Conservation (phyloP, 2,113 vertebrate species). For the Neopipo cinnamomea region DNA sequence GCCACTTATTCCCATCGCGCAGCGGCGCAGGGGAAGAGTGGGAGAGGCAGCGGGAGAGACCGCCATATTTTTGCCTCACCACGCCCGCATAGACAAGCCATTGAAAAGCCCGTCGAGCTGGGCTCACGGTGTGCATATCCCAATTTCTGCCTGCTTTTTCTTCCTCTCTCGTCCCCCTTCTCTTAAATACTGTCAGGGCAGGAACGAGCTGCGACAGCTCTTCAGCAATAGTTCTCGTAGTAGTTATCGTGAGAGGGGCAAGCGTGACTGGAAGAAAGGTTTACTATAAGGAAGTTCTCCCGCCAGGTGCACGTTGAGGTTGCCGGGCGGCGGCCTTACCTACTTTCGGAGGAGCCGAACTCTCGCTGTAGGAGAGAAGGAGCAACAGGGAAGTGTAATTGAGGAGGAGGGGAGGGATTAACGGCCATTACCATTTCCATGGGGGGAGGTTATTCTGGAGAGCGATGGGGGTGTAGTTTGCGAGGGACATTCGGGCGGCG, state of each 20-base stretch:
- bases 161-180: not conserved
- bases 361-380: conserved; percentile 5
- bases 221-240: not conserved
- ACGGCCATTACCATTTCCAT: conserved; percentile 22
- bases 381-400: conserved; percentile 40
- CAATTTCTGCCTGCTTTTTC: not conserved
- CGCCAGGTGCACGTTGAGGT: not conserved
- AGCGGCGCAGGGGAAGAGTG: not conserved
- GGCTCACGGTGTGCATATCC: not conserved
- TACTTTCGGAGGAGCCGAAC: conserved; percentile 33
- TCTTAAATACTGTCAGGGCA: not conserved
- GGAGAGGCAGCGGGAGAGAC: not conserved
- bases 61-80: conserved; percentile 75
- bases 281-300: not conserved
- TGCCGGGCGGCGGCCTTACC: not conserved
- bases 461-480: not conserved
- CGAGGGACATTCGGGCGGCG: not conserved
- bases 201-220: not conserved
- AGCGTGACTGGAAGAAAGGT: not conserved
- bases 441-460: not conserved
- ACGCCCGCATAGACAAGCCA: conserved; percentile 60
- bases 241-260: not conserved
- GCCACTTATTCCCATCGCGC: not conserved
- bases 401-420: conserved; percentile 40
- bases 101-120: conserved; percentile 7